A percentile compares a stretch with the other conserved stretches of the same genome.
phyloP scores from a whole-genome alignment of 2,888 invertebrate species.

The Rhorus exstirpatorius region DNA sequence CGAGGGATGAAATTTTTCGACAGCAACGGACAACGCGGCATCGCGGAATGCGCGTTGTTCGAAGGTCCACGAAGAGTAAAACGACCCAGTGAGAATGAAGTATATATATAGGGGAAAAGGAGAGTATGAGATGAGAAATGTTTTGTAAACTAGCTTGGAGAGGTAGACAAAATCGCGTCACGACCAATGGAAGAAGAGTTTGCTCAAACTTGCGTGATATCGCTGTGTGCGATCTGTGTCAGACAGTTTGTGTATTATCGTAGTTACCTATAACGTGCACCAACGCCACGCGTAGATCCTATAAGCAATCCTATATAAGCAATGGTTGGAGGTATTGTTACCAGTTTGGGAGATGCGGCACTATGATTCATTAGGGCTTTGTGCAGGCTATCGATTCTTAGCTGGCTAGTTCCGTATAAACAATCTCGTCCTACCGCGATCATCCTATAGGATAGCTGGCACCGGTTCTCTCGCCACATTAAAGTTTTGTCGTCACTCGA shows the following conservation, averaged over 20 bases:
- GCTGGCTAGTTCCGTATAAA: too few species aligned
- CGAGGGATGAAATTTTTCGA: constrained; percentile 21
- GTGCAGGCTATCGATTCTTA: too few species aligned
- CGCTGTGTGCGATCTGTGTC: constrained; percentile 23
- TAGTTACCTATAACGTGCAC: not conserved
- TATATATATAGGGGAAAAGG: too few species aligned
- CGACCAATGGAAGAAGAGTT: constrained; percentile 11
- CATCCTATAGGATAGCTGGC: too few species aligned
- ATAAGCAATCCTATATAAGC: not conserved
- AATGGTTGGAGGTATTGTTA: not conserved
- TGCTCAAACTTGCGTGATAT: constrained; percentile 30
- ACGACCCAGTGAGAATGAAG: constrained; percentile 16
- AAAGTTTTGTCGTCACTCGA: too few species aligned
- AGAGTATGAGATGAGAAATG: constrained; percentile 29
- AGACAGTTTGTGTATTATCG: constrained; percentile 4
- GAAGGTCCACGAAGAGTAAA: not conserved
- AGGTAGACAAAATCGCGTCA: constrained; percentile 40
- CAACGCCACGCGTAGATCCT: not conserved
- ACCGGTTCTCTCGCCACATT: too few species aligned
- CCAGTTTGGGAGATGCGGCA: too few species aligned
- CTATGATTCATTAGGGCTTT: not conserved
- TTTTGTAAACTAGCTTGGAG: constrained; percentile 40
- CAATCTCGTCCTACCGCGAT: too few species aligned
- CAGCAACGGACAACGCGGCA: not conserved
- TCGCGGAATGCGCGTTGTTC: constrained; percentile 26